Percentiles rank a stretch among this genome's conserved stretches.
These are phyloP conservation scores for Mixornis gularis DNA, from an alignment of 2,113 vertebrate species.

Conservation along the genomic window DNA sequence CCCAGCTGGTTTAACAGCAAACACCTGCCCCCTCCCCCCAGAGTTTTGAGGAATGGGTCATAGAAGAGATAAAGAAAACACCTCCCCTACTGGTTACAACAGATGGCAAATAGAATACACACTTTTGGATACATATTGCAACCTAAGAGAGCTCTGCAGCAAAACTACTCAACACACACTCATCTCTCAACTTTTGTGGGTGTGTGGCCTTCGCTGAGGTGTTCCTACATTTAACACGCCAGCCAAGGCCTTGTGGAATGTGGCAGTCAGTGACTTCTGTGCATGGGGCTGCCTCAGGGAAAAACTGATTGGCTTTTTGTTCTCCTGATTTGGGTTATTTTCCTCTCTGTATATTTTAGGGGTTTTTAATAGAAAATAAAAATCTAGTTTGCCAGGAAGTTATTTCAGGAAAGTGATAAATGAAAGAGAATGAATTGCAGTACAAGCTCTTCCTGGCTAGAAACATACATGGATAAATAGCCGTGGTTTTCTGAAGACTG, in stretches of 20 bases:
- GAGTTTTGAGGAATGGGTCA: too few relatives aligned
- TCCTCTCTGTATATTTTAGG: background rate
- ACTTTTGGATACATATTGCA: too few relatives aligned
- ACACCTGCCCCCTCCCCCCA: too few relatives aligned
- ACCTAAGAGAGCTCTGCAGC: background rate
- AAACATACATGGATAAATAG: background rate
- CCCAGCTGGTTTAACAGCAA: too few relatives aligned
- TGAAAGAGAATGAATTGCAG: background rate
- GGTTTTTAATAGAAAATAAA: background rate
- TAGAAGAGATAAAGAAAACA: background rate
- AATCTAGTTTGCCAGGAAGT: background rate
- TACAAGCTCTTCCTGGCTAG: background rate
- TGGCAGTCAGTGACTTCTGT: background rate
- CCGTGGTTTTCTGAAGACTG: background rate
- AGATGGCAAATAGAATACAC: background rate
- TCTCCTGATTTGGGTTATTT: background rate
- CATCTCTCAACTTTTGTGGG: background rate
- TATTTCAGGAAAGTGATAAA: background rate
- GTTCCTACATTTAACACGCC: background rate
- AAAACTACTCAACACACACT: background rate
- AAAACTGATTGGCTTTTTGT: background rate
- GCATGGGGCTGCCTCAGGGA: background rate
- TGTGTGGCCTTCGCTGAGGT: background rate
- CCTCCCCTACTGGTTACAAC: background rate
- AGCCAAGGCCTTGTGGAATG: rapidly evolving